Evolutionary conservation across 2,113 vertebrate genomes (phyloP), one percentile per base, ranked within the genome.

Genomic region (Edolisoma coerulescens): DNA sequence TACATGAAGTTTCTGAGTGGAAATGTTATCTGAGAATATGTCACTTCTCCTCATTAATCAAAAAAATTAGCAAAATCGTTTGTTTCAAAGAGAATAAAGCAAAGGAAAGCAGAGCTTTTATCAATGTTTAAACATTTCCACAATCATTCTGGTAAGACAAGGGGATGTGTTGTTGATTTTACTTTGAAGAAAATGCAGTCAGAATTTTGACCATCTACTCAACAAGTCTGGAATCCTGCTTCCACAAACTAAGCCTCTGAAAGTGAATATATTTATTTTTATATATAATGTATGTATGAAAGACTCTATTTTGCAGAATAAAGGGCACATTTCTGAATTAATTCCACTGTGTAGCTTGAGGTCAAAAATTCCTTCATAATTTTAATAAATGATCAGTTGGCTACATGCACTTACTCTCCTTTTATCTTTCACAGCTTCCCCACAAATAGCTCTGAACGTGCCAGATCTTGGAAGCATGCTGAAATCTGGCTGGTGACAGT

Each of bases 341-440:
- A 81, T 81, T 92, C 44, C 33, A 24, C 65, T 37, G 13, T 56
- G 30, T 53, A 78, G 77, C 9, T 44, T 63, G 9, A 90, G 44
- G 41, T 89, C 69, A 94, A 89, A 87, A 19, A 56, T 75, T 71
- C 13, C 32, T 71, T 87, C 7, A 3, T 60, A 17, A 89, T 78
- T 91, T 75, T 53, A 79, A 16, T 41, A 89, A 67, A 71, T 68
- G 27, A 64, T 60, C 37, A 39, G 9, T 64, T 82, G 74, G 22
- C 24, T 94, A 45, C 39, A 64, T 23, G 28, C 32, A 16, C 7
- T 87, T 85, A 44, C 5, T 82, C n/a, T 90, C 69, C 73, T 94
- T 94, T 87, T 73, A 79, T 84, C 61, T 93, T 87, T 90, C 90
- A 90, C 53, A 91, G 53, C 45, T 90, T 85, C 45, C 41, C 26